Percentiles rank a stretch among this genome's conserved stretches.
phyloP scores from a whole-genome alignment of 1,140 invertebrate species.

The Drosophila athabasca region DNA sequence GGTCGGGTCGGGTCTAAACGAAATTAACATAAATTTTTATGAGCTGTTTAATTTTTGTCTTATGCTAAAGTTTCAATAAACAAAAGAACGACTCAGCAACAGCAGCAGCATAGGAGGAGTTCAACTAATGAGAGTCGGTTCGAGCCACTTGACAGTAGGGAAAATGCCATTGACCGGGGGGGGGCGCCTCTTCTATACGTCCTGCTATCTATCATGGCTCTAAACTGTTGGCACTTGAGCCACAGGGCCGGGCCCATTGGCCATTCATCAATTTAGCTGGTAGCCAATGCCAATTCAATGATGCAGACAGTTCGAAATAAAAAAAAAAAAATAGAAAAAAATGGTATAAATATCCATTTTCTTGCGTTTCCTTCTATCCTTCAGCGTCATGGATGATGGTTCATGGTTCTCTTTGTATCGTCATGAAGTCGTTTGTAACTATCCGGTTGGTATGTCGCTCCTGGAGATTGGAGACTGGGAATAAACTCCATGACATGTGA shows the following conservation, averaged over 20 bases:
- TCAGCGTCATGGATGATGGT: slow-evolving; percentile 33
- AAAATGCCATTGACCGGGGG: slow-evolving; percentile 1
- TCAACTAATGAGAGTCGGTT: slow-evolving; percentile 45
- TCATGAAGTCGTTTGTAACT: slow-evolving; percentile 77
- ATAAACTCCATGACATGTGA: slow-evolving; percentile 70
- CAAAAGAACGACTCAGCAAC: slow-evolving; percentile 56
- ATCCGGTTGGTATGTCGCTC: slow-evolving; percentile 46
- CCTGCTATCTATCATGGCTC: slow-evolving; percentile 51
- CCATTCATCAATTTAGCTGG: slow-evolving; percentile 71
- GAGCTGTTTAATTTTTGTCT: slow-evolving; percentile 64
- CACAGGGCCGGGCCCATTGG: slow-evolving; percentile 16
- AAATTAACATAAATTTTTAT: slow-evolving; percentile 80
- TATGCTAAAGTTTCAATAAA: slow-evolving; percentile 76
- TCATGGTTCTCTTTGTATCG: slow-evolving; percentile 54
- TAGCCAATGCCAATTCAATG: slow-evolving; percentile 69
- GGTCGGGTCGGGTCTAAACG: slow-evolving; percentile 53
- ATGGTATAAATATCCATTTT: slow-evolving; percentile 8
- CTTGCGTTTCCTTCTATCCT: slow-evolving; percentile 40
- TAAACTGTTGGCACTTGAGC: slow-evolving; percentile 78
- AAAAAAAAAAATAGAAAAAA: background rate
- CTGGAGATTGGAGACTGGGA: slow-evolving; percentile 46
- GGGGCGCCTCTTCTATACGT: background rate
- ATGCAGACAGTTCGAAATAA: slow-evolving; percentile 43
- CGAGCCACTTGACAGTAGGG: background rate
- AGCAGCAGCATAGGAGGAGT: background rate